Evolutionary conservation across 1,140 invertebrate genomes (phyloP).

Genomic region (Pseudomyrmex cubaensis): DNA sequence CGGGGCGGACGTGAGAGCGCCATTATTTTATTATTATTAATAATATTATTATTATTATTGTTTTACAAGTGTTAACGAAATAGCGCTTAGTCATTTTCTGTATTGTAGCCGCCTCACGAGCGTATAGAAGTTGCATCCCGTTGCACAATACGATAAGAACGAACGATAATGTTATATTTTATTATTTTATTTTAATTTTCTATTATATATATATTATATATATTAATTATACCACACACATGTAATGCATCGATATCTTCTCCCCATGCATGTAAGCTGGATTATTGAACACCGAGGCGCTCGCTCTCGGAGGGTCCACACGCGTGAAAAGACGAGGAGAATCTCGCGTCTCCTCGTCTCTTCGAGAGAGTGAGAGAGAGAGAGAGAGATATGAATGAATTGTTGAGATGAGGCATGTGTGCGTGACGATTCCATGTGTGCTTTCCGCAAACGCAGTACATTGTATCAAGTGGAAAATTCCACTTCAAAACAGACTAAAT

Average conservation of each 20-base stretch:
- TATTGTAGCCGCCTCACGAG: slow-evolving; percentile 75
- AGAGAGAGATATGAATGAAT: too few species aligned
- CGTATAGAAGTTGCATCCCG: slow-evolving; percentile 70
- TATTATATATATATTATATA: slow-evolving; percentile 71
- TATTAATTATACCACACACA: slow-evolving; percentile 66
- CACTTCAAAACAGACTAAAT: slow-evolving; percentile 75
- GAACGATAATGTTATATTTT: slow-evolving; percentile 79
- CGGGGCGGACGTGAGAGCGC: too few species aligned
- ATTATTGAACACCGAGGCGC: slow-evolving; percentile 73
- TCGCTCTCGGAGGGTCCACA: slow-evolving; percentile 56
- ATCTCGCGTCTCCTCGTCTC: slow-evolving; percentile 43
- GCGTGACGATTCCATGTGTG: slow-evolving; percentile 68
- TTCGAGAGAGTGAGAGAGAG: not conserved
- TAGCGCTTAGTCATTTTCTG: slow-evolving; percentile 78
- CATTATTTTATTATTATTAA: slow-evolving; percentile 76
- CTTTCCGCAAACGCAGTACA: slow-evolving; percentile 74
- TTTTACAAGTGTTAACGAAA: slow-evolving; percentile 76
- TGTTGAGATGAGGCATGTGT: slow-evolving; percentile 38
- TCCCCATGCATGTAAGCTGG: slow-evolving; percentile 74
- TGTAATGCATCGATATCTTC: slow-evolving; percentile 66
- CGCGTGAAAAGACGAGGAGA: not conserved
- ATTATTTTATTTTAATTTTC: slow-evolving; percentile 73
- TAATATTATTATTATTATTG: slow-evolving; percentile 69
- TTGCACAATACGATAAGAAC: slow-evolving; percentile 82
- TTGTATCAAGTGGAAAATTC: slow-evolving; percentile 78